phyloP scores from a whole-genome alignment of 2,888 invertebrate species.

The Salpingus planirostris region DNA sequence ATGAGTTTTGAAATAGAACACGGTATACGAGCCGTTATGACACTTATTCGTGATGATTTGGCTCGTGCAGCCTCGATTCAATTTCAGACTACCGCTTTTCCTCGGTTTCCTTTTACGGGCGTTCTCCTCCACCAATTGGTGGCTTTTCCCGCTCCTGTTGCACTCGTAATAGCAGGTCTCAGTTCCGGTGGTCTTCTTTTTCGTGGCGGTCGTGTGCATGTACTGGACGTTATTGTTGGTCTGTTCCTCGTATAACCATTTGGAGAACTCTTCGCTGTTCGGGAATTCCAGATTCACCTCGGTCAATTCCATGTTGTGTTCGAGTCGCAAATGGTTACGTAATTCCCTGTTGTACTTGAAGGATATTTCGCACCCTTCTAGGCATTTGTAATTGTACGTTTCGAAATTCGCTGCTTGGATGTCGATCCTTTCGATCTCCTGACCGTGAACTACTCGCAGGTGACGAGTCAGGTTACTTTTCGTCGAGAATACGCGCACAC shows the following conservation, averaged over 20 bases:
- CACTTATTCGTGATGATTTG: conserved; percentile 11
- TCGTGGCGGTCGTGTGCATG: conserved; percentile 10
- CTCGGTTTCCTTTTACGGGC: conserved; percentile 5
- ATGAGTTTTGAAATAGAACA: conserved; percentile 17
- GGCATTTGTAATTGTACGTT: conserved; percentile 10
- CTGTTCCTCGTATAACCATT: conserved; percentile 11
- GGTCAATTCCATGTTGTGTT: conserved; percentile 7
- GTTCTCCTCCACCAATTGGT: conserved; percentile 4
- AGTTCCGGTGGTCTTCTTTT: conserved; percentile 7
- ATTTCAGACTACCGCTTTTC: conserved; percentile 7
- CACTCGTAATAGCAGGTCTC: conserved; percentile 12
- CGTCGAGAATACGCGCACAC: conserved; percentile 5
- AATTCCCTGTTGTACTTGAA: conserved; percentile 12
- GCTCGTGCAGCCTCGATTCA: conserved; percentile 12
- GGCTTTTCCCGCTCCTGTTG: conserved; percentile 6
- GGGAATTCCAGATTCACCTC: conserved; percentile 12
- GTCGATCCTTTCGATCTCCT: conserved; percentile 7
- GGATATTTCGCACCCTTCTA: conserved; percentile 12
- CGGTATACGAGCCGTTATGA: conserved; percentile 4
- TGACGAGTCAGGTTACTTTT: conserved; percentile 11
- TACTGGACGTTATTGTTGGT: conserved; percentile 11
- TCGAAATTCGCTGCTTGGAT: conserved; percentile 9
- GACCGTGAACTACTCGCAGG: conserved; percentile 9
- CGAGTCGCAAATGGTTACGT: conserved; percentile 4
- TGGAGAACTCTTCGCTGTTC: conserved; percentile 9